Conservation (phyloP, 2,888 invertebrate species). For the Epirrita christyi region DNA sequence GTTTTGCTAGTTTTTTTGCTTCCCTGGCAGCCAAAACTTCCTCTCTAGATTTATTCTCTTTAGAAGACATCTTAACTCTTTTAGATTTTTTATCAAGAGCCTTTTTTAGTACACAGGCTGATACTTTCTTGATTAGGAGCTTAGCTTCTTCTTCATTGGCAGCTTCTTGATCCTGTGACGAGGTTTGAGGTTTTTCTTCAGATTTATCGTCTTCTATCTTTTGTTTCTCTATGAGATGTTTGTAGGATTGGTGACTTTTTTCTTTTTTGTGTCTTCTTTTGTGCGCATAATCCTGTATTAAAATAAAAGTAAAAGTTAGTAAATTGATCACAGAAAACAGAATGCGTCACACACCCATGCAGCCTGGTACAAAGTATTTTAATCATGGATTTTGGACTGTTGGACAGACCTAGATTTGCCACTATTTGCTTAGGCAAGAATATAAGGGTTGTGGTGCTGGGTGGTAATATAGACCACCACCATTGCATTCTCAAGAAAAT, state of each 20-base stretch:
- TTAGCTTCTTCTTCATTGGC: constrained; percentile 12
- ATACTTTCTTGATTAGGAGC: constrained; percentile 5
- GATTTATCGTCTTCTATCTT: constrained; percentile 2
- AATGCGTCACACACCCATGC: too few relatives aligned
- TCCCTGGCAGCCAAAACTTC: constrained; percentile 71
- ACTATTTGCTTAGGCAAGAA: too few relatives aligned
- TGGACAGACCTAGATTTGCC: too few relatives aligned
- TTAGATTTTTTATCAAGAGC: constrained; percentile 29
- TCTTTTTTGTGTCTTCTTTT: constrained; percentile 25
- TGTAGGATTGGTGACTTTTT: constrained; percentile 18
- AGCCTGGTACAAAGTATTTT: too few relatives aligned
- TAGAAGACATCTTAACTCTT: constrained; percentile 57
- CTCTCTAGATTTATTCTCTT: constrained; percentile 60
- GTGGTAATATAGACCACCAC: too few relatives aligned
- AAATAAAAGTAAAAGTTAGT: background rate
- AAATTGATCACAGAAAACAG: too few relatives aligned
- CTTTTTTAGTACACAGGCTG: constrained; percentile 11
- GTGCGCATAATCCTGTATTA: constrained; percentile 12
- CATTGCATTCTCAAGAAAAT: too few relatives aligned
- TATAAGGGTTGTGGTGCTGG: too few relatives aligned
- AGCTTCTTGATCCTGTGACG: constrained; percentile 2
- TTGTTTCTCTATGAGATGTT: constrained; percentile 12
- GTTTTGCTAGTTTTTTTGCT: constrained; percentile 73
- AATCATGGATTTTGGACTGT: too few relatives aligned
- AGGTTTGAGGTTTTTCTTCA: constrained; percentile 3